phyloP scores from a whole-genome alignment of 2,797 vertebrate species.

The Kryptopterus vitreolus region DNA sequence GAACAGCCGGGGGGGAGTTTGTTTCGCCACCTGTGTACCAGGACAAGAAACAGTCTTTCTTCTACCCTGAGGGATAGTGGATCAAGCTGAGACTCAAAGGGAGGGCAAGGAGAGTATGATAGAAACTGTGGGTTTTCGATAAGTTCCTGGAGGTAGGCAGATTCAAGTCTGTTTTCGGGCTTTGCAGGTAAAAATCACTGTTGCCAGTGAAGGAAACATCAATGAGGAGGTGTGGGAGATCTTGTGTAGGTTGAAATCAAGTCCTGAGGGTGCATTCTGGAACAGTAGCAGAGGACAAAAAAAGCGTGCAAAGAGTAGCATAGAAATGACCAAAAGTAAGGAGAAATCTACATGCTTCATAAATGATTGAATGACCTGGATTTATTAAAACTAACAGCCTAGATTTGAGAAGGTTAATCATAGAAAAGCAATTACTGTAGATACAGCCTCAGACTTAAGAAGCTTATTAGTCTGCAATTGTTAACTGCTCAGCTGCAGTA shows the following conservation, averaged over 20 bases:
- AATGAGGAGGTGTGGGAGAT: background rate
- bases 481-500: background rate
- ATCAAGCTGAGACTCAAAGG: background rate
- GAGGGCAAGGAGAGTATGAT: too few species aligned
- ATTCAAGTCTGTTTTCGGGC: too few species aligned
- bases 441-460: background rate
- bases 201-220: background rate
- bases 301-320: background rate
- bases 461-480: background rate
- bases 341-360: background rate
- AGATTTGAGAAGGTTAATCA: background rate
- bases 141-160: background rate
- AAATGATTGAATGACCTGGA: too few species aligned
- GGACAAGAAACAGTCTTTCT: background rate
- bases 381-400: background rate
- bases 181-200: background rate
- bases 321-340: background rate
- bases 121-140: too few species aligned
- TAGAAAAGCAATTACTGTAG: slow-evolving; percentile 4
- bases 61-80: background rate
- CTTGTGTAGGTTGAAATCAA: slow-evolving; percentile 7
- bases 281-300: background rate
- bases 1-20: background rate
- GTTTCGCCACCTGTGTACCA: background rate
- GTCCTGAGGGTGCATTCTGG: background rate